Percentiles rank a stretch among this genome's conserved stretches.
phyloP scores from a whole-genome alignment of 2,888 invertebrate genomes.

The Deilephila porcellus region DNA sequence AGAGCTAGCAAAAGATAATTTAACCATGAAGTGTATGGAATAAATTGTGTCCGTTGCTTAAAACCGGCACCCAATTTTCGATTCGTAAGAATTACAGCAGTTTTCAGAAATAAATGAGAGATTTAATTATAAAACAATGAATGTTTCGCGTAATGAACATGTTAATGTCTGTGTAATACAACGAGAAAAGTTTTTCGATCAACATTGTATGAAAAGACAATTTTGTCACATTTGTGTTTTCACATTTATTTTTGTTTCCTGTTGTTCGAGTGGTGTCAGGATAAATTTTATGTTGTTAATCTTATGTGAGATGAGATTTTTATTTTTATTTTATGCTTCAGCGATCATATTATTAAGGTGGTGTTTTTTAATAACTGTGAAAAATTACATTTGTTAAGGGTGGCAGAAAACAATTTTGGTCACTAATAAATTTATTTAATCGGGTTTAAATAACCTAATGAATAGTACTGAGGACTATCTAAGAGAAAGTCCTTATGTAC shows the following conservation, averaged over 20 bases:
- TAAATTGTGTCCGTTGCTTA: too few species aligned
- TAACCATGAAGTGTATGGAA: too few species aligned
- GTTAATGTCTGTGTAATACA: slow-evolving; percentile 26
- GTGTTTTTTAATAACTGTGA: background rate
- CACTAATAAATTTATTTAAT: too few species aligned
- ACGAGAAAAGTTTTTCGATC: slow-evolving; percentile 38
- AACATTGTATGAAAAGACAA: slow-evolving; percentile 25
- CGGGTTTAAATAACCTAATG: too few species aligned
- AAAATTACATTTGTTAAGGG: background rate
- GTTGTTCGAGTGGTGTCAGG: background rate
- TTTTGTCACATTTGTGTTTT: background rate
- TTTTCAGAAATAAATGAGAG: background rate
- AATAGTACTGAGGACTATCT: too few species aligned
- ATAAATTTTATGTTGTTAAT: background rate
- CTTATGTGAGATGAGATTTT: background rate
- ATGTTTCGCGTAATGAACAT: slow-evolving; percentile 14
- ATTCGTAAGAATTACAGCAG: background rate
- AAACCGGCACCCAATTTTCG: too few species aligned
- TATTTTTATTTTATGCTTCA: background rate
- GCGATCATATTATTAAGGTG: background rate
- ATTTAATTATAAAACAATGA: background rate
- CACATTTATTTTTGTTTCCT: background rate
- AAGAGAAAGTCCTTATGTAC: too few species aligned
- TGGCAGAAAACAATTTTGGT: too few species aligned
- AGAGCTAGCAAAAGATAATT: too few species aligned